Evolutionary conservation across 2,888 invertebrate species (phyloP).

Genomic region (Euphydryas editha): DNA sequence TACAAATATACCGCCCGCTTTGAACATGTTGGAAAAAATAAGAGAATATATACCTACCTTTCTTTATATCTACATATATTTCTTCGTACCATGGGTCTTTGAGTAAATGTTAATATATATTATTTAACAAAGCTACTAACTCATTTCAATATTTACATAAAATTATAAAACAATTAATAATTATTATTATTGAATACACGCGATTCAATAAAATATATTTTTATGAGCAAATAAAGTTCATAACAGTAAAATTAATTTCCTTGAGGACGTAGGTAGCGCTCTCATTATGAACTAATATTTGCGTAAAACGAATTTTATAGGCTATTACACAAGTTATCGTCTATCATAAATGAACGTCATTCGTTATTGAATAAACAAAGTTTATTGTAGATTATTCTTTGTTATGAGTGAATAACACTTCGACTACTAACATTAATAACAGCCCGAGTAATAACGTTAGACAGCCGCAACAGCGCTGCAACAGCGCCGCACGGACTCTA

Average conservation of each 20-base stretch:
- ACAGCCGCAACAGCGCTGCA: too few relatives aligned
- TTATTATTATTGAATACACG: neutral
- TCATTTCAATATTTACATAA: too few relatives aligned
- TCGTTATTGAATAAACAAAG: conserved; percentile 41
- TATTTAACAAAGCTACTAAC: too few relatives aligned
- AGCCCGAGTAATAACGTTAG: too few relatives aligned
- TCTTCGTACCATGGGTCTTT: neutral
- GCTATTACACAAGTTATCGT: conserved; percentile 44
- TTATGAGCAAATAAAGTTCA: neutral
- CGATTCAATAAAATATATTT: neutral
- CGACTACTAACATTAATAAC: conserved; percentile 14
- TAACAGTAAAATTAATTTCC: conserved; percentile 13
- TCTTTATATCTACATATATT: neutral
- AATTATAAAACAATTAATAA: too few relatives aligned
- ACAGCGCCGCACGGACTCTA: too few relatives aligned
- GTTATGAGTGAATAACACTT: conserved; percentile 18
- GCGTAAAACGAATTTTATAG: conserved; percentile 45
- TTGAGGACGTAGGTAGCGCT: conserved; percentile 35
- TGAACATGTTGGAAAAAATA: conserved; percentile 11
- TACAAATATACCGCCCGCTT: conserved; percentile 6
- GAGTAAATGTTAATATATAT: neutral
- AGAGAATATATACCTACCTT: neutral
- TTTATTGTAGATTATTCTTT: conserved; percentile 29
- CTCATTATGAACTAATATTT: conserved; percentile 43
- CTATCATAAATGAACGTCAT: conserved; percentile 46